These are phyloP conservation scores for Myathropa florea DNA, from an alignment of 2,888 invertebrate genomes.

Conservation along the genomic window DNA sequence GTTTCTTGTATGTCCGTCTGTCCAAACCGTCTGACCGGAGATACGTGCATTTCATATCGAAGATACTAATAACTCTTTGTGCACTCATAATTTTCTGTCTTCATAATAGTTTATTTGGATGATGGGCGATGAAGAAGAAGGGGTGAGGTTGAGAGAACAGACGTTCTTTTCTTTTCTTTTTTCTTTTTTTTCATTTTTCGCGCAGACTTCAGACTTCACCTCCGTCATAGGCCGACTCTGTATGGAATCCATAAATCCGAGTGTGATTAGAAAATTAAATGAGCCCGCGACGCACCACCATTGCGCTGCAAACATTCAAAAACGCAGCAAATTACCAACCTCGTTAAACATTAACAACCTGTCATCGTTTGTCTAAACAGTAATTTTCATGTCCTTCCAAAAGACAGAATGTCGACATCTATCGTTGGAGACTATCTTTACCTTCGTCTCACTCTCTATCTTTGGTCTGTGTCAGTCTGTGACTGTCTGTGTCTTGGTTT, in stretches of 20 bases:
- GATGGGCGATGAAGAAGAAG: background rate
- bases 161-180: background rate
- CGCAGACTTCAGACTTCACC: constrained; percentile 8
- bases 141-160: constrained; percentile 14
- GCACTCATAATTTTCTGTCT: constrained; percentile 64
- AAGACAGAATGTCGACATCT: constrained; percentile 68
- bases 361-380: constrained; percentile 71
- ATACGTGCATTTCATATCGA: constrained; percentile 70
- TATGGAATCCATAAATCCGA: constrained; percentile 64
- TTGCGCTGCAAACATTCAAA: constrained; percentile 7
- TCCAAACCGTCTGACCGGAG: constrained; percentile 65
- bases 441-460: constrained; percentile 10
- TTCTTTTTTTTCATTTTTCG: background rate
- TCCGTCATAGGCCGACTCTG: constrained; percentile 16
- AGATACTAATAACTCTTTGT: constrained; percentile 65
- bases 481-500: constrained; percentile 28
- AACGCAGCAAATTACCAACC: constrained; percentile 69
- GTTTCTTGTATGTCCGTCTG: constrained; percentile 59
- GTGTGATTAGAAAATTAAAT: constrained; percentile 70
- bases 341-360: constrained; percentile 71
- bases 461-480: background rate
- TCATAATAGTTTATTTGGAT: background rate
- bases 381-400: constrained; percentile 71
- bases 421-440: constrained; percentile 23
- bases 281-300: constrained; percentile 43